Evolutionary conservation across 1,140 invertebrate species (phyloP), one percentile per base, ranked within the genome.

Genomic region (Brachystomella parvula): DNA sequence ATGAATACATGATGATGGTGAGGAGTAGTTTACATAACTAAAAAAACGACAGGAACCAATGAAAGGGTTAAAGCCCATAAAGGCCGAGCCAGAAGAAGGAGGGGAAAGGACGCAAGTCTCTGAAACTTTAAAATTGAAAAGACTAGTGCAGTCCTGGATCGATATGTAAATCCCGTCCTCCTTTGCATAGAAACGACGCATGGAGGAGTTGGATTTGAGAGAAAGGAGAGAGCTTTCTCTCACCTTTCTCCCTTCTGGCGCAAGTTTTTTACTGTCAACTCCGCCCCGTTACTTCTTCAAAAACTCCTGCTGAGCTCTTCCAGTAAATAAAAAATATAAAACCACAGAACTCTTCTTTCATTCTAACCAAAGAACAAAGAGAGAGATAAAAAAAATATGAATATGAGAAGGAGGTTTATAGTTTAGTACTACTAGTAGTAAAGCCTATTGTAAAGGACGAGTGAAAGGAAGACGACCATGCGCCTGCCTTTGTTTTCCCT

Each of bases 141-240:
- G 21, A 53, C 35, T 39, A 6, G 35, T 39, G 35, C 19, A 39
- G 35, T 39, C 47, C 19, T 24, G 32, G 61, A 69, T 69, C 68
- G 64, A 69, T 69, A 69, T 69, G 68, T 69, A 69, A 69, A 69
- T 69, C 68, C 35, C 64, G 31, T n/a, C 60, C 61, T 60, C 59
- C 58, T 69, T 69, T 69, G 68, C 68, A 69, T 69, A 69, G 35
- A 47, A 53, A 53, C 24, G 24, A 26, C 24, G 15, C 24, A 26
- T 15, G 9, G 21, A 53, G 24, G 21, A 19, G 49, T 53, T 17
- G 35, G 19, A 39, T n/a, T n/a, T n/a, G n/a, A 39, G 35, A 39
- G 35, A 39, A 39, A 39, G 35, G 35, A 39, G 35, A 39, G 35
- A 39, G 35, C 19, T 39, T 19, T 39, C 3, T 33, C 39, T 65